Conservation (phyloP, 2,113 vertebrate genomes). For the Oxyruncus cristatus region DNA sequence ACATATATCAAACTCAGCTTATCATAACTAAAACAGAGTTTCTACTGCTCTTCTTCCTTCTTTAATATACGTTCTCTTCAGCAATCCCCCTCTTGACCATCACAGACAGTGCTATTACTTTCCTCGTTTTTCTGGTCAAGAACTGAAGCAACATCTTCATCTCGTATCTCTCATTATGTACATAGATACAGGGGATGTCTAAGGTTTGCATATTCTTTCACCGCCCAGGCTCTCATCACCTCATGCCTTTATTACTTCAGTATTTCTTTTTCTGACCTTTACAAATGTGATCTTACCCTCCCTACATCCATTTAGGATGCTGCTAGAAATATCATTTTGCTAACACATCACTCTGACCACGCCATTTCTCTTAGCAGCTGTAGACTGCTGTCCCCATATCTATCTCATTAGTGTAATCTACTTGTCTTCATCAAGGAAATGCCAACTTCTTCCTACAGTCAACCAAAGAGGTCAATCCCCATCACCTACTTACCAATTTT, state of each 20-base stretch:
- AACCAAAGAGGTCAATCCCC: neutral
- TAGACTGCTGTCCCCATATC: neutral
- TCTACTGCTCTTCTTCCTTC: neutral
- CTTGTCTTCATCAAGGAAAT: conserved; percentile 55
- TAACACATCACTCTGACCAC: neutral
- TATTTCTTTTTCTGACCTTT: conserved; percentile 61
- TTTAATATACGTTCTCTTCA: neutral
- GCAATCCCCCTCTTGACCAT: neutral
- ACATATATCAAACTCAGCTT: neutral
- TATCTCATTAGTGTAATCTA: conserved; percentile 14
- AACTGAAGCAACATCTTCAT: neutral
- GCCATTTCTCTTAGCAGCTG: neutral
- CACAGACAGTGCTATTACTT: neutral
- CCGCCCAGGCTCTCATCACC: neutral
- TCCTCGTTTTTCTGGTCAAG: neutral
- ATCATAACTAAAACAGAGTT: neutral
- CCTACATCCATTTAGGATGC: neutral
- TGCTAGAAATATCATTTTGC: conserved; percentile 12
- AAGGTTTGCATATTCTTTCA: neutral
- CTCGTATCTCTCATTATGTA: neutral
- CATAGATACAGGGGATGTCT: neutral
- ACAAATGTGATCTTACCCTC: conserved; percentile 14
- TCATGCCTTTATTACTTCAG: neutral
- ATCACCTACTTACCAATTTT: neutral
- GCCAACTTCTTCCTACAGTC: neutral